These are phyloP conservation scores for Squalus acanthias DNA, from an alignment of 2,797 vertebrate genomes.

Conservation along the genomic window DNA sequence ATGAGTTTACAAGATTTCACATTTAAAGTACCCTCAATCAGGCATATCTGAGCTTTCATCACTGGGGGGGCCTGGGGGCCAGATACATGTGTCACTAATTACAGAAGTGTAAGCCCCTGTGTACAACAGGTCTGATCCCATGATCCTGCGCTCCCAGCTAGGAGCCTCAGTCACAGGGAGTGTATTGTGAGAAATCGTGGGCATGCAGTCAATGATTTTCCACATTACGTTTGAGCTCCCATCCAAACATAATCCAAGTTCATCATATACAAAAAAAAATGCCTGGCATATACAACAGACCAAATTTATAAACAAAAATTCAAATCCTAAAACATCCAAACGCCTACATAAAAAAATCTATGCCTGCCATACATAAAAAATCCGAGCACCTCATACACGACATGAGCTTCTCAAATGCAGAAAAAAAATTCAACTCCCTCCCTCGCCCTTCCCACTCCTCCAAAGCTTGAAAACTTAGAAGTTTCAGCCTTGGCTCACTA, in stretches of 20 bases:
- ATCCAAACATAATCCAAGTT: neutral
- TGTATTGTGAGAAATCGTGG: neutral
- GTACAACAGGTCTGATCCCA: neutral
- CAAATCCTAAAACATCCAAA: neutral
- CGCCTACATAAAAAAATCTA: neutral
- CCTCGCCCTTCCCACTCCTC: neutral
- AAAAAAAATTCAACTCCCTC: neutral
- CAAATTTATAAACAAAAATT: neutral
- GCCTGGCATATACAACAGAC: neutral
- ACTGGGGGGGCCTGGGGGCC: neutral
- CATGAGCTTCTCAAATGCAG: neutral
- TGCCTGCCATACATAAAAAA: neutral
- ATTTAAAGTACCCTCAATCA: neutral
- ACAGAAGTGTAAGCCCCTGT: neutral
- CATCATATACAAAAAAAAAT: neutral
- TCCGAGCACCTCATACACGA: neutral
- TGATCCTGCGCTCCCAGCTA: neutral
- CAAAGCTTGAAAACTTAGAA: neutral
- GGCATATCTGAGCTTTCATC: neutral
- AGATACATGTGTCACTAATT: neutral
- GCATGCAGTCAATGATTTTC: neutral
- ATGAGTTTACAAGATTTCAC: neutral
- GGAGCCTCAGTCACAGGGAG: neutral
- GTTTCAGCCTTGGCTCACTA: neutral
- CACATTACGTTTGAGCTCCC: neutral